phyloP scores from a whole-genome alignment of 2,888 invertebrate genomes.

The Agonopterix alstromeriana region DNA sequence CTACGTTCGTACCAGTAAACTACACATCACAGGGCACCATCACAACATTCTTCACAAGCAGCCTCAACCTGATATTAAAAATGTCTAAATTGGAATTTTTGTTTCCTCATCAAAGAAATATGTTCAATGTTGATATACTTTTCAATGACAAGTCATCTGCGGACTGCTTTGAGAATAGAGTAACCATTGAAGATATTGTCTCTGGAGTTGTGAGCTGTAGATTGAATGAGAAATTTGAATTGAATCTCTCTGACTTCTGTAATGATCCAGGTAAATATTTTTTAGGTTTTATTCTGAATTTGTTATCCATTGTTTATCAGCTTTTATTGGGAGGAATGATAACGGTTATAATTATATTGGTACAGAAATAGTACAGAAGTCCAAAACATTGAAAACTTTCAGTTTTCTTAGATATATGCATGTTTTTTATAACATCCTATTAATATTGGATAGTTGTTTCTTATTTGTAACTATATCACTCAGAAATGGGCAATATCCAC shows the following conservation, averaged over 20 bases:
- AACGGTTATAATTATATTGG: too few species aligned
- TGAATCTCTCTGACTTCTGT: conserved; percentile 55
- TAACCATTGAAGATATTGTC: conserved; percentile 48
- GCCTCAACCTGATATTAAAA: conserved; percentile 40
- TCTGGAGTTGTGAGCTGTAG: conserved; percentile 40
- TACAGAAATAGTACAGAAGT: too few species aligned
- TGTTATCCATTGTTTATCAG: too few species aligned
- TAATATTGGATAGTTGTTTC: too few species aligned
- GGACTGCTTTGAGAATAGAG: conserved; percentile 40
- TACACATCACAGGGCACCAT: conserved; percentile 32
- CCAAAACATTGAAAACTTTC: background rate
- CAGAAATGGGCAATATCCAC: background rate
- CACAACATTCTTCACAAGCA: conserved; percentile 53
- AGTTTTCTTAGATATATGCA: background rate
- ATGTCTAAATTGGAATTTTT: conserved; percentile 55
- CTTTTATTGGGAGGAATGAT: too few species aligned
- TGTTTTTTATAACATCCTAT: background rate
- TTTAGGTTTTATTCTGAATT: background rate
- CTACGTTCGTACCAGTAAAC: conserved; percentile 43
- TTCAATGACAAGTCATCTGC: conserved; percentile 51
- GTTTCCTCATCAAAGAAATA: conserved; percentile 48
- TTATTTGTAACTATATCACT: background rate
- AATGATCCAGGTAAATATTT: conserved; percentile 44
- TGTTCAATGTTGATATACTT: conserved; percentile 53
- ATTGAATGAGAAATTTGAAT: conserved; percentile 40